A percentile compares a stretch with the other conserved stretches of the same genome.
These are phyloP conservation scores for Oreohelix idahoensis DNA, from an alignment of 1,140 invertebrate genomes.

Conservation along the genomic window DNA sequence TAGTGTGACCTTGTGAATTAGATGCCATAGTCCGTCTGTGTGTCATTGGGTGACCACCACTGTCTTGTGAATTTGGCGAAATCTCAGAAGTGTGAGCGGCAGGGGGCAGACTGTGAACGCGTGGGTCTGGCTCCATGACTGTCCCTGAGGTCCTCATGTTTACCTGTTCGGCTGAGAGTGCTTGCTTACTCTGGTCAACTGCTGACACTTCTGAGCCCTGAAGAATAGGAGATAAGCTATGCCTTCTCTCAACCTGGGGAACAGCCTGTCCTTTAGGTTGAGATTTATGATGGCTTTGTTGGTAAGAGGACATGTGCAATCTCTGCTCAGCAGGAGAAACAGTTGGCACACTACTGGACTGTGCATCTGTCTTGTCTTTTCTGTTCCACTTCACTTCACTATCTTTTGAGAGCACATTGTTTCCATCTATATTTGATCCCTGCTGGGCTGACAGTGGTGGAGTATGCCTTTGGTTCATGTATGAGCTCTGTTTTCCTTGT, in stretches of 20 bases:
- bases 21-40: background rate
- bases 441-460: background rate
- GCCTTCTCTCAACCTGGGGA: background rate
- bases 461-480: background rate
- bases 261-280: background rate
- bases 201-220: slow-evolving; percentile 21
- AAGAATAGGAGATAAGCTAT: background rate
- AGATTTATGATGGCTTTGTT: background rate
- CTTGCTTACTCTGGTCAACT: background rate
- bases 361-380: background rate
- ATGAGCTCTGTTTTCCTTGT: background rate
- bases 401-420: background rate
- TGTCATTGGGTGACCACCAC: background rate
- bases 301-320: background rate
- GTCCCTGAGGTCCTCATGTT: background rate
- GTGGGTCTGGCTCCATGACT: background rate
- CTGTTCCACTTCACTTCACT: background rate
- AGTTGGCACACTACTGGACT: background rate
- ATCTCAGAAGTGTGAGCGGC: background rate
- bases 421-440: background rate
- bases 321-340: background rate
- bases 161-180: background rate
- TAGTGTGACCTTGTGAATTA: background rate
- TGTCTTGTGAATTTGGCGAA: background rate
- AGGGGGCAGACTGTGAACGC: background rate